Percentiles rank a stretch among this genome's conserved stretches.
Evolutionary conservation across 2,888 invertebrate genomes (phyloP).

Genomic region (Apotomis capreana): DNA sequence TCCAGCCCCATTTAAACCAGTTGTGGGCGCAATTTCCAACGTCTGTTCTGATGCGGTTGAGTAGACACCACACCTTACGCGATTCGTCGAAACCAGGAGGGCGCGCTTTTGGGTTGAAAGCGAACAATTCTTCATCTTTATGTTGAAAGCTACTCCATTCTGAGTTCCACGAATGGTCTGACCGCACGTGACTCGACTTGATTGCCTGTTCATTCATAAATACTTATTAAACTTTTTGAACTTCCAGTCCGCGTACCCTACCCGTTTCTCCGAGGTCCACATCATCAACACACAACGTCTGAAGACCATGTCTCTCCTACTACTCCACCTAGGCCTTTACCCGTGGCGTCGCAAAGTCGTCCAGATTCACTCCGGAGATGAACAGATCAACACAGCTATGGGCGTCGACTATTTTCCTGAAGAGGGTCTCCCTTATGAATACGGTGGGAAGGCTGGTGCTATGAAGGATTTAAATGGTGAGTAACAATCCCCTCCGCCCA

Average conservation of each 20-base stretch:
- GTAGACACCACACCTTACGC: no score
- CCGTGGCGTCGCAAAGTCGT: constrained; percentile 75
- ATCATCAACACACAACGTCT: constrained; percentile 88
- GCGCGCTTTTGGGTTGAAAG: no score
- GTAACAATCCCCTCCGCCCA: neutral
- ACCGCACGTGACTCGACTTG: no score
- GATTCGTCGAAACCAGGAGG: no score
- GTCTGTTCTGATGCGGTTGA: no score
- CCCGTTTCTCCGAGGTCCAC: constrained; percentile 91
- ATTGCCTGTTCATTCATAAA: no score
- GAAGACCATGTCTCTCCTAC: constrained; percentile 87
- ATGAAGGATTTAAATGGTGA: constrained; percentile 88
- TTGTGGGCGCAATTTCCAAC: no score
- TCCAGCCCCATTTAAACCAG: no score
- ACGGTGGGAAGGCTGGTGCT: constrained; percentile 91
- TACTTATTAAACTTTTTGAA: neutral
- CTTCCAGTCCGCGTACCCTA: constrained; percentile 90
- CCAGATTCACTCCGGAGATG: constrained; percentile 64
- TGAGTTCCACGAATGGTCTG: no score
- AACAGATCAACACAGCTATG: constrained; percentile 66
- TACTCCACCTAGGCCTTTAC: constrained; percentile 73
- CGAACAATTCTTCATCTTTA: no score
- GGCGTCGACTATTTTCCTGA: constrained; percentile 86
- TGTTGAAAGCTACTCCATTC: no score
- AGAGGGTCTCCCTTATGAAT: constrained; percentile 90